phyloP scores from a whole-genome alignment of 2,113 vertebrate genomes.

The Riparia riparia region DNA sequence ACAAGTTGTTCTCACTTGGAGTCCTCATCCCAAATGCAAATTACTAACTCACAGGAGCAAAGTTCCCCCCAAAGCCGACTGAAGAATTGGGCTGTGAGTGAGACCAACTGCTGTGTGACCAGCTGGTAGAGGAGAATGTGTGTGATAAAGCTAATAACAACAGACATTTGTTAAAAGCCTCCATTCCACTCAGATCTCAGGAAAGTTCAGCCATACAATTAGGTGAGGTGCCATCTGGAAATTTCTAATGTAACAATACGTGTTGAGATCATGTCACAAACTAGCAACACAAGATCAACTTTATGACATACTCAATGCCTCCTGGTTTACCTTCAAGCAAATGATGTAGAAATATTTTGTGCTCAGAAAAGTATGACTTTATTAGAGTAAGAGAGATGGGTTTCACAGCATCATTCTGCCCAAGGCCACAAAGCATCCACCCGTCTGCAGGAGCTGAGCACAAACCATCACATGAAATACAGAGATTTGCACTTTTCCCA shows the following conservation, averaged over 20 bases:
- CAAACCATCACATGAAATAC: neutral
- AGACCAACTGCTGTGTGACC: conserved; percentile 18
- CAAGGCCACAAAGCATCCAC: accelerated
- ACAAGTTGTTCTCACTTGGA: neutral
- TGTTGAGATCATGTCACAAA: neutral
- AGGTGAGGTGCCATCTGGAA: neutral
- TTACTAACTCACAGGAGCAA: neutral
- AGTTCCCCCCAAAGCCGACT: neutral
- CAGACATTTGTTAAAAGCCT: neutral
- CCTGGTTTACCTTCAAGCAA: neutral
- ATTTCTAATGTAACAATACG: accelerated
- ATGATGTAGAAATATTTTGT: neutral
- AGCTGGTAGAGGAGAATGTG: neutral
- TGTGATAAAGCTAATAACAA: conserved; percentile 22
- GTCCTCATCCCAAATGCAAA: conserved; percentile 38
- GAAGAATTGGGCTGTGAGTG: neutral
- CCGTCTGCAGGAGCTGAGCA: neutral
- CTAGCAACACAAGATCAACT: neutral
- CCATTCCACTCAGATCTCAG: neutral
- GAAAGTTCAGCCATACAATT: neutral
- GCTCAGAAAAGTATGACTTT: neutral
- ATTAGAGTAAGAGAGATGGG: neutral
- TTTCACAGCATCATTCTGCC: neutral
- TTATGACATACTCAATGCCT: neutral
- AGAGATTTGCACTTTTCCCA: neutral